Conservation (phyloP, 2,888 invertebrate species). For the Mythimna loreyi region DNA sequence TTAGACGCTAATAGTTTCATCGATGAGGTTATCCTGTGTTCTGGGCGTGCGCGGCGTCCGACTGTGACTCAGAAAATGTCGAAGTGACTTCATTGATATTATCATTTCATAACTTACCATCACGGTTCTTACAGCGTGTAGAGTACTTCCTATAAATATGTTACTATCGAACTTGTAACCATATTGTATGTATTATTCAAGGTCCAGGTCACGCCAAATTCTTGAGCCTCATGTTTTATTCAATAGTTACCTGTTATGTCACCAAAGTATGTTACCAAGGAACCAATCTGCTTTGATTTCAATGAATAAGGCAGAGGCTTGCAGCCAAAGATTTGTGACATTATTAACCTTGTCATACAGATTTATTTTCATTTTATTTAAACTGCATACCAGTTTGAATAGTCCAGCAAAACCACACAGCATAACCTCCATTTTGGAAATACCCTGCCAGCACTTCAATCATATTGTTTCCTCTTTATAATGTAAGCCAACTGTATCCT, state of each 20-base stretch:
- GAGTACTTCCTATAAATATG: slow-evolving; percentile 29
- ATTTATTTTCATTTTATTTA: slow-evolving; percentile 19
- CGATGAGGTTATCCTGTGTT: slow-evolving; percentile 78
- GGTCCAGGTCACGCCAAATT: slow-evolving; percentile 53
- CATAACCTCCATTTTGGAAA: slow-evolving; percentile 54
- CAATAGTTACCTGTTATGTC: slow-evolving; percentile 50
- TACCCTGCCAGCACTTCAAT: slow-evolving; percentile 34
- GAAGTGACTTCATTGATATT: slow-evolving; percentile 53
- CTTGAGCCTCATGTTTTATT: slow-evolving; percentile 42
- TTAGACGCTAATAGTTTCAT: slow-evolving; percentile 64
- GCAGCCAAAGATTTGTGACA: not conserved
- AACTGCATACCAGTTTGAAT: not conserved
- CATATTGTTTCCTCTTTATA: slow-evolving; percentile 31
- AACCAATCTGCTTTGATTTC: slow-evolving; percentile 4
- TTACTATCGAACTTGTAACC: slow-evolving; percentile 26
- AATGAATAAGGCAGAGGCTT: slow-evolving; percentile 6
- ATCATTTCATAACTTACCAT: slow-evolving; percentile 33
- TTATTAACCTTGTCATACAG: slow-evolving; percentile 30
- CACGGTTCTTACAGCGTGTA: slow-evolving; percentile 21
- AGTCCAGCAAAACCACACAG: slow-evolving; percentile 15
- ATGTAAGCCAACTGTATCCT: slow-evolving; percentile 28
- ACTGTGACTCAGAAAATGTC: slow-evolving; percentile 62
- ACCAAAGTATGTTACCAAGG: slow-evolving; percentile 13
- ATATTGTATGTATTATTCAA: slow-evolving; percentile 44
- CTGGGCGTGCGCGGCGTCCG: slow-evolving; percentile 79